phyloP scores from a whole-genome alignment of 2,888 invertebrate species.

The Steinernema hermaphroditum region DNA sequence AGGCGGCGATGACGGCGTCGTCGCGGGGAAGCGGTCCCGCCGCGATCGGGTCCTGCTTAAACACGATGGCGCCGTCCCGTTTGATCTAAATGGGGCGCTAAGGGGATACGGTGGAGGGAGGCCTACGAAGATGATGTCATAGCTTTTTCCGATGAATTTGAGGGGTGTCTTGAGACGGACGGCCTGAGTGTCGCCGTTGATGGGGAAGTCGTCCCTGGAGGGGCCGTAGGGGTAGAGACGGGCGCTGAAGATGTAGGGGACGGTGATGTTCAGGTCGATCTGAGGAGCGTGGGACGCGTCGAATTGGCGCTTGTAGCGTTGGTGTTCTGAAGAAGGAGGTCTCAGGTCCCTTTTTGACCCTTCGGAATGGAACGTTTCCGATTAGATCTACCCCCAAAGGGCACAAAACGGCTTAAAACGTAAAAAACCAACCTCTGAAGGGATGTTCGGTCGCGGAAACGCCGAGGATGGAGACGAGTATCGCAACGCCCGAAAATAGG shows the following conservation, averaged over 20 bases:
- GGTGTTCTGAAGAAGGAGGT: slow-evolving; percentile 37
- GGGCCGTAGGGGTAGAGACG: slow-evolving; percentile 64
- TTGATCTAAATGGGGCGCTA: slow-evolving; percentile 51
- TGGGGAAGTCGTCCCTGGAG: slow-evolving; percentile 50
- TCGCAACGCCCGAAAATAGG: background rate
- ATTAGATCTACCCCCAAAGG: too few species aligned
- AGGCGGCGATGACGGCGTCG: slow-evolving; percentile 61
- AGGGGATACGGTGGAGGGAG: slow-evolving; percentile 5
- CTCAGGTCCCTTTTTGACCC: too few species aligned
- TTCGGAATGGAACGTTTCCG: too few species aligned
- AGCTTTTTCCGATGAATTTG: slow-evolving; percentile 54
- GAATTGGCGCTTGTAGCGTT: slow-evolving; percentile 35
- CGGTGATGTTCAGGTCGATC: slow-evolving; percentile 63
- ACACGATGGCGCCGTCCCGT: slow-evolving; percentile 59
- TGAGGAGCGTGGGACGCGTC: slow-evolving; percentile 37
- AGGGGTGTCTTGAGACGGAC: slow-evolving; percentile 54
- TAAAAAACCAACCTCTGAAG: slow-evolving; percentile 14
- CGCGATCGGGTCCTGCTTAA: slow-evolving; percentile 33
- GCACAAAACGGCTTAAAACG: background rate
- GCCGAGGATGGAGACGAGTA: background rate
- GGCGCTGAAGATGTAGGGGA: slow-evolving; percentile 66
- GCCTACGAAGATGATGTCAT: slow-evolving; percentile 60
- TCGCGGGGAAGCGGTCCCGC: slow-evolving; percentile 48
- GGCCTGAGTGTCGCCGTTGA: slow-evolving; percentile 39
- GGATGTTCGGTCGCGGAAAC: background rate